Conservation (phyloP, 1,140 invertebrate species). For the Scaptodrosophila lebanonensis region DNA sequence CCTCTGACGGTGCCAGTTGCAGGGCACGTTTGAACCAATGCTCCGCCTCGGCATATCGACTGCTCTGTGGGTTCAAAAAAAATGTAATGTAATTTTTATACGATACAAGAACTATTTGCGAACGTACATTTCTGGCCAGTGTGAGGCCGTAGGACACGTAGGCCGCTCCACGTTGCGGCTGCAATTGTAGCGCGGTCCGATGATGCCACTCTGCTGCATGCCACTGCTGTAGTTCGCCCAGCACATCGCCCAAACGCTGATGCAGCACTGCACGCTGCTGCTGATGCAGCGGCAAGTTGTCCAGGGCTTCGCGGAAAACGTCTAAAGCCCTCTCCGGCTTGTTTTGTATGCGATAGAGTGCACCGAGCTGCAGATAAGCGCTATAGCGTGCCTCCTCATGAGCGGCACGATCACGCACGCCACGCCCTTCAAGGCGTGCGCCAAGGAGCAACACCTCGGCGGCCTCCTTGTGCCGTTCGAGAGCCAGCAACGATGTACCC, state of each 20-base stretch:
- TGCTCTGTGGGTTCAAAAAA: conserved; percentile 80
- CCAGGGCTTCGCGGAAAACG: conserved; percentile 85
- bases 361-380: conserved; percentile 92
- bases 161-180: conserved; percentile 90
- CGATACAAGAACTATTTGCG: not conserved
- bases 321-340: conserved; percentile 87
- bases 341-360: conserved; percentile 90
- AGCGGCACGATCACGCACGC: conserved; percentile 91
- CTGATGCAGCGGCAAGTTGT: conserved; percentile 86
- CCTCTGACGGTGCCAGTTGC: conserved; percentile 87
- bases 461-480: conserved; percentile 88
- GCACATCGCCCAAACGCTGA: conserved; percentile 83
- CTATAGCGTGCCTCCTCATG: conserved; percentile 93
- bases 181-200: conserved; percentile 85
- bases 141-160: conserved; percentile 94
- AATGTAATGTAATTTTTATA: not conserved
- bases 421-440: conserved; percentile 88
- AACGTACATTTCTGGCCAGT: conserved; percentile 90
- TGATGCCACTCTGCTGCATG: conserved; percentile 89
- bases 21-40: conserved; percentile 91
- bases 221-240: conserved; percentile 86
- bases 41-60: conserved; percentile 88
- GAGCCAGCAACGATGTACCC: conserved; percentile 88
- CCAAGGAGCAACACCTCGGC: conserved; percentile 87
- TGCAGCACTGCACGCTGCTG: conserved; percentile 82